Evolutionary conservation across 2,113 vertebrate species (phyloP), one percentile per base, ranked within the genome.

Genomic region (Corythoichthys intestinalis): DNA sequence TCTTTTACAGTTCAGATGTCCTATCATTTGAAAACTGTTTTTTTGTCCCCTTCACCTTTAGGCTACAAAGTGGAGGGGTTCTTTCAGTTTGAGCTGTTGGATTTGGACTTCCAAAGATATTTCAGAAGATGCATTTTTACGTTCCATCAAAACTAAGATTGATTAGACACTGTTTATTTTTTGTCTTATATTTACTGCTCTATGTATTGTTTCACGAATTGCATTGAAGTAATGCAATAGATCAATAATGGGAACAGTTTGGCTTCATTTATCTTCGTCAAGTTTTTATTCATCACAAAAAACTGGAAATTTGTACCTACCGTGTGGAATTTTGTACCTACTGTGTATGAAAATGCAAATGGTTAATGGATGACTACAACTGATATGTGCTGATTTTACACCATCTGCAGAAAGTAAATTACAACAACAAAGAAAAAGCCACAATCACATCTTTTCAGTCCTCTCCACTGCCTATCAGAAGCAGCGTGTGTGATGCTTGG

Each of bases 401-500:
- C 28, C 10, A 56, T 13, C 28, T 35, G 28, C 10, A 56, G 54
- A 4, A 56, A 56, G 10, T 13, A 56, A 56, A 56, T 35, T 52
- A 65, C 53, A 60, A 73, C 41, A 73, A 72, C 28, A 56, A 50
- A 67, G 47, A 50, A 48, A 63, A 47, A 9, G 4, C 10, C 39
- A 28, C 60, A 46, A 46, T 9, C 9, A 13, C 59, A 44, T 20
- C 4, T 4, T 63, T 63, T 14, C 11, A 4, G 4, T 63, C 61
- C 20, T 39, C 4, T 17, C 15, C 17, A 15, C 37, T 49, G 37
- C 14, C 20, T 8, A 11, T 37, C 62, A 14, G 41, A 49, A 72
- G 34, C 52, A 46, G 15, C n/a, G 34, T 14, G 41, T 48, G 49
- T 46, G 66, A 66, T 28, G 74, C 68, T 46, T 70, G 67, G 83